A percentile compares a stretch with the other conserved stretches of the same genome.
These are phyloP conservation scores for Chironomus tepperi DNA, from an alignment of 1,140 invertebrate species.

Conservation along the genomic window DNA sequence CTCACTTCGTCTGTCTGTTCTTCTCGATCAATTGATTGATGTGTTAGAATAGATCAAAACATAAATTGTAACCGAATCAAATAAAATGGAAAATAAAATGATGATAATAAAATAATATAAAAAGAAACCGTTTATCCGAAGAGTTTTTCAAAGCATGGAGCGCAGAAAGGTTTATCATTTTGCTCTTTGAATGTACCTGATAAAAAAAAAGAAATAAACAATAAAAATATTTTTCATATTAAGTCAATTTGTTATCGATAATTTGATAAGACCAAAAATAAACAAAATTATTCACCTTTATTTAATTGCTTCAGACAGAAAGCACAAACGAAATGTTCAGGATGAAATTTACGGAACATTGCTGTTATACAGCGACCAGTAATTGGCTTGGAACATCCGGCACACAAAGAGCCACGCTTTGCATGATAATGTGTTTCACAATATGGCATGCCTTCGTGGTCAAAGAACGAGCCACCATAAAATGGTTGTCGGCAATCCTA, in stretches of 20 bases:
- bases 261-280: no score
- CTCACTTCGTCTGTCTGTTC: no score
- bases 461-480: constrained; percentile 88
- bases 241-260: no score
- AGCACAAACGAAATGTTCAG: constrained; percentile 97
- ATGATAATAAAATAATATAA: not conserved
- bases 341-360: constrained; percentile 98
- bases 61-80: no score
- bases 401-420: constrained; percentile 91
- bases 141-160: constrained; percentile 93
- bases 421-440: constrained; percentile 98
- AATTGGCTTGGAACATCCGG: constrained; percentile 95
- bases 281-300: constrained; percentile 46
- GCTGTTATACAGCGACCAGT: constrained; percentile 96
- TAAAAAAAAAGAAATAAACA: constrained; percentile 30
- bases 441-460: constrained; percentile 87
- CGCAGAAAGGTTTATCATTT: constrained; percentile 97
- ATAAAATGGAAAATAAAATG: no score
- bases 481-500: constrained; percentile 91
- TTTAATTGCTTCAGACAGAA: constrained; percentile 96
- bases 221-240: no score
- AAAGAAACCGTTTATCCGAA: constrained; percentile 59
- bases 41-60: no score
- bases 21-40: no score
- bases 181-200: constrained; percentile 91